Conservation (phyloP, 1,140 invertebrate species). For the Ostrea edulis region DNA sequence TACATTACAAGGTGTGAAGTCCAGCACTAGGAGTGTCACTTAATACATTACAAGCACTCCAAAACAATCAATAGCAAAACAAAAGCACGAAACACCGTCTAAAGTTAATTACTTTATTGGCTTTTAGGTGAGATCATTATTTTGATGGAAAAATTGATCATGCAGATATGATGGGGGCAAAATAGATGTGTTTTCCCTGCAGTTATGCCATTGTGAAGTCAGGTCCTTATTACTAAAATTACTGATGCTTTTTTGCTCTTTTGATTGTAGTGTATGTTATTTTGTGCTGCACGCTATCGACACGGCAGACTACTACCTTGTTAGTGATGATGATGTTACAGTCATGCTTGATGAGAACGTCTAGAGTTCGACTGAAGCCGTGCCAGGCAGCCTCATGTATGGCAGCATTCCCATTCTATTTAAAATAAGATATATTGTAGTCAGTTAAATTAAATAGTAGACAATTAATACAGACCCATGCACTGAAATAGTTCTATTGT, state of each 20-base stretch:
- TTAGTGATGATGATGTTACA: constrained; percentile 89
- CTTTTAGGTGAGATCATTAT: constrained; percentile 4
- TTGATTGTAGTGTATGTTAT: background rate
- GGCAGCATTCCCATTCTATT: constrained; percentile 94
- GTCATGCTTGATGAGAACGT: constrained; percentile 86
- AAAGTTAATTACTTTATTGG: constrained; percentile 6
- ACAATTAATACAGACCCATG: too few species aligned
- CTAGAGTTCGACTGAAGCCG: constrained; percentile 92
- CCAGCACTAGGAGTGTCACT: background rate
- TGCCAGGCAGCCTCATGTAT: constrained; percentile 97
- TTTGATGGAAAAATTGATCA: constrained; percentile 23
- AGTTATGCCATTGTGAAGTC: background rate
- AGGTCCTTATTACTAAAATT: background rate
- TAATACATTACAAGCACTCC: background rate
- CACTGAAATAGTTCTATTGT: too few species aligned
- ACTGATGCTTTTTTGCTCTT: background rate
- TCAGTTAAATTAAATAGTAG: too few species aligned
- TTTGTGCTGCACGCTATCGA: background rate
- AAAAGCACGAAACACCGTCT: background rate
- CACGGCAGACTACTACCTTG: constrained; percentile 74
- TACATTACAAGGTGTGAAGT: background rate
- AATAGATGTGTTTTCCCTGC: background rate
- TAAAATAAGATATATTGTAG: background rate
- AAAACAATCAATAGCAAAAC: background rate
- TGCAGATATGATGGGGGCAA: background rate